Percentiles rank a stretch among this genome's conserved stretches.
Conservation (phyloP, 2,113 vertebrate genomes). For the Lophochroa leadbeateri region DNA sequence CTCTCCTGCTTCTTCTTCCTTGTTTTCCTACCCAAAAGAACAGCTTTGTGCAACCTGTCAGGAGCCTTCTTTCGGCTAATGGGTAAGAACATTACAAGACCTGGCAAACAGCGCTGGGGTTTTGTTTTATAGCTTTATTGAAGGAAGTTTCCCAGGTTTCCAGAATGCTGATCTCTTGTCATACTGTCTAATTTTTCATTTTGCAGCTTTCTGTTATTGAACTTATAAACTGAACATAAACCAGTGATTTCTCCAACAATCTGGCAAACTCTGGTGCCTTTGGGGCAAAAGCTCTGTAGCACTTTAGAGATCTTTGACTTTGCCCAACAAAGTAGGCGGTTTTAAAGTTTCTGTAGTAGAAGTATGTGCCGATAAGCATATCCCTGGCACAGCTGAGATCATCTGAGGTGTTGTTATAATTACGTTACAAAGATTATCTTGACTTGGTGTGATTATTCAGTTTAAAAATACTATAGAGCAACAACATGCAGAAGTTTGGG, state of each 20-base stretch:
- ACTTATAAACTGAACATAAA: neutral
- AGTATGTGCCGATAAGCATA: neutral
- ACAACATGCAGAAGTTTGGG: neutral
- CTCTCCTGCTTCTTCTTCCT: too few species aligned
- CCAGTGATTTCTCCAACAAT: neutral
- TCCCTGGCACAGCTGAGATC: neutral
- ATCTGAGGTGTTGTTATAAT: neutral
- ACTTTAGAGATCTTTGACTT: neutral
- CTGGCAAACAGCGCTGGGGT: neutral
- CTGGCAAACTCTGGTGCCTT: neutral
- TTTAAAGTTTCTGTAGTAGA: neutral
- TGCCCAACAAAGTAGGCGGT: neutral
- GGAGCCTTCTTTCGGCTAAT: too few species aligned
- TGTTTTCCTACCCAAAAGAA: too few species aligned
- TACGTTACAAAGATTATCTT: neutral
- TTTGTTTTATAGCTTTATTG: neutral
- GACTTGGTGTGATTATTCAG: neutral
- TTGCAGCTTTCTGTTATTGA: neutral
- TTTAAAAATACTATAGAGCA: neutral
- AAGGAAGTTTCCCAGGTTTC: neutral
- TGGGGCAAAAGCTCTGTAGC: neutral
- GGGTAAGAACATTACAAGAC: slow-evolving; percentile 21
- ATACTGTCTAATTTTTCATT: neutral
- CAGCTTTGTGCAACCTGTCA: too few species aligned
- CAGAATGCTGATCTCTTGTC: neutral